Base-by-base conservation (phyloP, 2,797 vertebrate genomes). In the Falco rusticolus region DNA sequence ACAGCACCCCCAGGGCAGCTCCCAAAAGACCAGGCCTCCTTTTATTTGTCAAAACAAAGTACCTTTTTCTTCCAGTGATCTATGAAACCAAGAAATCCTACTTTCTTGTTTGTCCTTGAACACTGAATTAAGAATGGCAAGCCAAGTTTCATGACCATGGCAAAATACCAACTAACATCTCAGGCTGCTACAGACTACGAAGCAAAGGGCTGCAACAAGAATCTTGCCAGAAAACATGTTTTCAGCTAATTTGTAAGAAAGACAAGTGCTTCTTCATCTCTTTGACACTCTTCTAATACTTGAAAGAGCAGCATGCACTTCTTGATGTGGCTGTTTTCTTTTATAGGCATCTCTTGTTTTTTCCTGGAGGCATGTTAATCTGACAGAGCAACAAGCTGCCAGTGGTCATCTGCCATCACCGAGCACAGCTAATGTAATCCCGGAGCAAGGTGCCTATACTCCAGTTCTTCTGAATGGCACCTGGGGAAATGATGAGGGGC, bases 221-320 rank as follows among this genome's bases (percentile, higher is more conserved):
- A 87, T 79, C 57, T 75, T 88, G 77, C 83, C 82, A 95, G 92
- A 97, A 97, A 94, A 94, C 60, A 71, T 7, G 69, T 93, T 91
- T 81, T 91, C 68, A 89, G 54, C 24, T 94, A 68, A 89, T 81
- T 79, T 94, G 51, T 92, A 16, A 89, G 93, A 96, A 96, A 50
- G 43, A 80, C 47, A 89, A 96, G 45, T 69, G 24, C 48, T 93
- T 92, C 13, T 93, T 92, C 13, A 93, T 86, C 82, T 94, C 92
- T 87, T 74, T 93, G 48, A 69, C 65, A 93, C 94, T 96, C 69
- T 79, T 94, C 79, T 94, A 84, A 95, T 95, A 89, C 45, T 93
- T 96, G 74, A 94, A 95, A 84, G 34, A 89, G 37, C 59, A 34
- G 12, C 43, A 31, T 75, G 37, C 63, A 14, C 37, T 88, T 94